phyloP scores from a whole-genome alignment of 1,140 invertebrate genomes.

The Andricus grossulariae region DNA sequence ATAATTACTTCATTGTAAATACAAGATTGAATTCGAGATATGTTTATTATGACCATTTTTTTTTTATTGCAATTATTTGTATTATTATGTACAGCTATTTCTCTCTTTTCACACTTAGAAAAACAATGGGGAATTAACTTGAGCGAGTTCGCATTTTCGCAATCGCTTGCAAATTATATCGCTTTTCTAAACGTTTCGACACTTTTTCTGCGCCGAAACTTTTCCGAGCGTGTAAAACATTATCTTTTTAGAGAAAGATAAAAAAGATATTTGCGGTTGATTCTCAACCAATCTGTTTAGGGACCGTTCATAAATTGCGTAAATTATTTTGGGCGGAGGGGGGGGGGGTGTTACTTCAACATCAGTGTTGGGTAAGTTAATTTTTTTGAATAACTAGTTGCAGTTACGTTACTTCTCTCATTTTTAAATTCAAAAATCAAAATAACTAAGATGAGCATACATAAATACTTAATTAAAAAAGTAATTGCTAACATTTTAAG shows the following conservation, averaged over 20 bases:
- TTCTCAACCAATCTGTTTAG: too few species aligned
- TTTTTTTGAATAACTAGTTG: too few species aligned
- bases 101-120: not conserved
- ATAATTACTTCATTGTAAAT: conserved; percentile 28
- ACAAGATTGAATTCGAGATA: conserved; percentile 7
- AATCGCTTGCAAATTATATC: conserved; percentile 21
- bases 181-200: conserved; percentile 27
- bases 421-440: too few species aligned
- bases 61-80: conserved; percentile 18
- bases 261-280: too few species aligned
- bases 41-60: conserved; percentile 5
- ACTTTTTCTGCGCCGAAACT: conserved; percentile 23
- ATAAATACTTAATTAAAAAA: too few species aligned
- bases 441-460: too few species aligned
- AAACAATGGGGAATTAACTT: not conserved
- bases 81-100: conserved; percentile 5
- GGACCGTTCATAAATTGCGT: too few species aligned
- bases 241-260: not conserved
- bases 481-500: too few species aligned
- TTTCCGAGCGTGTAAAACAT: conserved; percentile 17
- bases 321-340: too few species aligned
- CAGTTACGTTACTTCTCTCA: too few species aligned
- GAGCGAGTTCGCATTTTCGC: not conserved
- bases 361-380: too few species aligned
- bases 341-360: too few species aligned